phyloP scores from a whole-genome alignment of 2,113 vertebrate genomes.

The Laticauda colubrina region DNA sequence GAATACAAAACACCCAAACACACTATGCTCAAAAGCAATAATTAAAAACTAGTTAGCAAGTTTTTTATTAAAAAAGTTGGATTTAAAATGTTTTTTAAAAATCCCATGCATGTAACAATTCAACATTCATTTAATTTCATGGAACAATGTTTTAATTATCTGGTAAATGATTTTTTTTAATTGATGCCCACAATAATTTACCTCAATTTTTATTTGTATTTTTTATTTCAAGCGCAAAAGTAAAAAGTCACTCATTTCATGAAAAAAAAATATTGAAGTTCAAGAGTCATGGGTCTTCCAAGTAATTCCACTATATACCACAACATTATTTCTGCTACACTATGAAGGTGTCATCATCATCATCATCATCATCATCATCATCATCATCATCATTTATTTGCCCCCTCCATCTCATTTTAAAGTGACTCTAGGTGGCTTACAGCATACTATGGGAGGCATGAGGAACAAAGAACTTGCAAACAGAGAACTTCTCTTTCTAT shows the following conservation, averaged over 20 bases:
- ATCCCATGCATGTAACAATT: neutral
- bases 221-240: neutral
- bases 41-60: neutral
- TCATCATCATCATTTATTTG: too few relatives aligned
- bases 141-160: conserved; percentile 16
- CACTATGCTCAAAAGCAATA: neutral
- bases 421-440: neutral
- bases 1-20: neutral
- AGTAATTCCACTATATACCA: neutral
- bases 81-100: neutral
- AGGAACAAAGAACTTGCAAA: neutral
- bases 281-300: neutral
- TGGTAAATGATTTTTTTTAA: neutral
- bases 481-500: neutral
- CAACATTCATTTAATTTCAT: neutral
- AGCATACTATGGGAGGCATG: neutral
- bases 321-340: neutral
- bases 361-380: neutral
- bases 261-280: neutral
- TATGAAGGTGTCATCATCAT: neutral
- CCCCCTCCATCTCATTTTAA: neutral
- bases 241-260: neutral
- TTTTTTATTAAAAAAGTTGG: neutral
- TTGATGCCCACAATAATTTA: neutral
- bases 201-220: neutral